These are phyloP conservation scores for Meriones psammophilus DNA, from an alignment of 2,797 vertebrate species.

Conservation along the genomic window DNA sequence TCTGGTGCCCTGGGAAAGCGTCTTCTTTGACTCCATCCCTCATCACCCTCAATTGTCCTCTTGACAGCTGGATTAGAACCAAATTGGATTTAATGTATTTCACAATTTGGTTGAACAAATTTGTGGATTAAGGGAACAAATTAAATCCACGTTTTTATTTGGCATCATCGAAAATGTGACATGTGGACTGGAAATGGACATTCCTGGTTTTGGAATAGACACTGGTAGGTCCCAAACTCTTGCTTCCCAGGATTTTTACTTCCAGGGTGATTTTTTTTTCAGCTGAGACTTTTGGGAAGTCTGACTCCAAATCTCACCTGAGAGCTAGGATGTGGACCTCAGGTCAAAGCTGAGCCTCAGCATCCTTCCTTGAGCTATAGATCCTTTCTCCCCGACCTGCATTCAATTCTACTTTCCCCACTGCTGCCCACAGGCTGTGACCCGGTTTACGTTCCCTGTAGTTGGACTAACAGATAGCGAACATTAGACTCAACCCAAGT, in stretches of 20 bases:
- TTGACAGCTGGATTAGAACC: slow-evolving; percentile 72
- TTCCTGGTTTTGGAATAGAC: slow-evolving; percentile 39
- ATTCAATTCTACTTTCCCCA: not conserved
- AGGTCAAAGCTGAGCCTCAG: not conserved
- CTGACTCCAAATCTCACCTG: not conserved
- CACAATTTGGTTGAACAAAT: slow-evolving; percentile 82
- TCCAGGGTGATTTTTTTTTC: not conserved
- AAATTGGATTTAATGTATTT: slow-evolving; percentile 81
- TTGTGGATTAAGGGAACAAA: slow-evolving; percentile 80
- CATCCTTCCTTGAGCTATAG: not conserved
- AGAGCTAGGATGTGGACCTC: not conserved
- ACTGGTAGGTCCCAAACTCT: not conserved
- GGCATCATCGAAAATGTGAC: slow-evolving; percentile 74
- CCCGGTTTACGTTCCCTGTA: not conserved
- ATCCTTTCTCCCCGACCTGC: not conserved
- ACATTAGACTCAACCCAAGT: not conserved
- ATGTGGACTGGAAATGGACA: slow-evolving; percentile 63
- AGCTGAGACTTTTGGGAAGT: not conserved
- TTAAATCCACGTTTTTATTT: slow-evolving; percentile 81
- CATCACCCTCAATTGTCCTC: slow-evolving; percentile 65
- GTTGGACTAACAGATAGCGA: not conserved
- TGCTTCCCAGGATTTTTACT: not conserved
- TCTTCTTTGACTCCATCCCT: slow-evolving; percentile 51
- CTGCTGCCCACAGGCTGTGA: accelerated
- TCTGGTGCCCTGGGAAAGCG: not conserved